phyloP scores from a whole-genome alignment of 2,888 invertebrate genomes.

The Oligia latruncula region DNA sequence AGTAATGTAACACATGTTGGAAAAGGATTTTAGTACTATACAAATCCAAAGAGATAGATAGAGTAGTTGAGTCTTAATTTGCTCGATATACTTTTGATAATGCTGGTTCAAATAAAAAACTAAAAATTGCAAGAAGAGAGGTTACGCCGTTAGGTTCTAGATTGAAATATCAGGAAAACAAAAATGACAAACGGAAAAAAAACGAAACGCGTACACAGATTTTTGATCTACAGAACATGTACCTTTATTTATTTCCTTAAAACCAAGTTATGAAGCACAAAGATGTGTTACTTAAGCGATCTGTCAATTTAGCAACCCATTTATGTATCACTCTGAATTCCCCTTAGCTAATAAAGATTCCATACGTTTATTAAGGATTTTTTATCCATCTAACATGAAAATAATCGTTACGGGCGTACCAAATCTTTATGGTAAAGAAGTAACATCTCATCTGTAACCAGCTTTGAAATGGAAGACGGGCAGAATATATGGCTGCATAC shows the following conservation, averaged over 20 bases:
- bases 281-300: neutral
- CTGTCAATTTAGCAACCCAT: neutral
- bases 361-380: neutral
- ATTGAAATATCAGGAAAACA: neutral
- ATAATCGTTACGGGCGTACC: too few species aligned
- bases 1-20: neutral
- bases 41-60: neutral
- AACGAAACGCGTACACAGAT: neutral
- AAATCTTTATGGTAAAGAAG: neutral
- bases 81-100: neutral
- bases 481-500: slow-evolving; percentile 3
- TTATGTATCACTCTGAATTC: neutral
- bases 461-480: slow-evolving; percentile 6
- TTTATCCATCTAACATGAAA: neutral
- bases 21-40: neutral
- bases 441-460: neutral
- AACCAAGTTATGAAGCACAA: neutral
- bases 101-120: neutral
- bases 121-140: neutral
- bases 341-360: neutral
- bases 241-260: neutral
- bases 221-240: too few species aligned
- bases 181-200: too few species aligned
- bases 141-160: neutral
- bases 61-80: neutral